Base-by-base conservation (phyloP, 2,797 vertebrate genomes). In the Percopsis omiscomaycus region DNA sequence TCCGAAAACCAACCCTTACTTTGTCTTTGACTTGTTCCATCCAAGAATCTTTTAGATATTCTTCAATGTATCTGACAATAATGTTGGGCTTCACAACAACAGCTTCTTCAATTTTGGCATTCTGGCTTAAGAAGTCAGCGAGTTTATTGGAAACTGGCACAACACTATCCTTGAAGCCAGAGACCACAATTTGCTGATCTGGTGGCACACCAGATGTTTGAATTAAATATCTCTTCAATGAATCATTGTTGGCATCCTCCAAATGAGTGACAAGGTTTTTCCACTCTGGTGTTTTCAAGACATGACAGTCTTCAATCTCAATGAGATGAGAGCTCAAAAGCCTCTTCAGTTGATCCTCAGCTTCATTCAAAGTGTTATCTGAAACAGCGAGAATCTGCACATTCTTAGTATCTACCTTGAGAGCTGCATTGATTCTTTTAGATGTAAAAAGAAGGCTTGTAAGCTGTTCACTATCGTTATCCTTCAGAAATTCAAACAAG, bases 251-350 rank as follows among this genome's bases (percentile, higher is more conserved):
- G 1, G 30, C 69, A 9, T 77, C 77, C 32, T 3, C 48, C 28
- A 93, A 71, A n/a, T 9, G 27, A 3, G 8, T 27, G 59, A 88
- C 75, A 47, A 94, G 80, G 0, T 50, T 4, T 45, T 61, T 73
- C 95, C 95, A 98, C 53, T 89, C 85, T 27, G 65, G 57, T 59
- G 8, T 88, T 37, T 45, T 54, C 2, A 93, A 61, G 45, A 94
- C 13, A 2, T 84, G 74, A 3, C 0, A 2, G 32, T 96, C 88
- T 37, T 92, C 88, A 42, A 94, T 66, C 0, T 45, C 13, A 55
- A 95, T 78, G 61, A 27, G 46, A 32, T 85, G 37, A 29, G 69
- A 83, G 37, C 48, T 15, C 45, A 98, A 79, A 13, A 66, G 3
- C 29, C 10, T 76, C 8, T 54, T 54, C 27, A 98, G 80, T 47